Conservation (phyloP, 2,888 invertebrate species). For the Leistus spinibarbis region DNA sequence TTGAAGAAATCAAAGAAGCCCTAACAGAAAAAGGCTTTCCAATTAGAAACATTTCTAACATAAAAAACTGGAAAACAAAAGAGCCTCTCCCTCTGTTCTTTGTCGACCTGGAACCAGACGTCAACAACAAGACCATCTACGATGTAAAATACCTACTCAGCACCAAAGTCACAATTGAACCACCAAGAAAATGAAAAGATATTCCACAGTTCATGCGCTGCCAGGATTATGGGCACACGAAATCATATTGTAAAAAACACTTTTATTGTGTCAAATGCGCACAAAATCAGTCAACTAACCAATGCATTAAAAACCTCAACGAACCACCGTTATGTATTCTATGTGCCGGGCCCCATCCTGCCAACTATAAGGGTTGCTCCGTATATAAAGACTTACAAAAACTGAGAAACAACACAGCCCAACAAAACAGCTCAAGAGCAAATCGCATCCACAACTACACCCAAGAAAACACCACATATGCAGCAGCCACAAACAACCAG, state of each 20-base stretch:
- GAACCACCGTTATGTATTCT: constrained; percentile 25
- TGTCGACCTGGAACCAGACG: constrained; percentile 32
- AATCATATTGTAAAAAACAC: constrained; percentile 39
- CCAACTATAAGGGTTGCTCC: constrained; percentile 36
- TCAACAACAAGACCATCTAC: constrained; percentile 16
- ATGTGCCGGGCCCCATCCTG: constrained; percentile 36
- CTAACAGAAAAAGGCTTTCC: constrained; percentile 1
- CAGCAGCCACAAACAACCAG: constrained; percentile 24
- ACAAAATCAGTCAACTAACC: constrained; percentile 32
- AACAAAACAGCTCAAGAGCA: no score
- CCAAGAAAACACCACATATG: no score
- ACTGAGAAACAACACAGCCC: no score
- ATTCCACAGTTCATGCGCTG: constrained; percentile 37
- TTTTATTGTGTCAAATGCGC: constrained; percentile 41
- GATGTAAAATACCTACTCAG: background rate
- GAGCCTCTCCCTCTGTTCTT: constrained; percentile 14
- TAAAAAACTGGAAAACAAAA: constrained; percentile 3
- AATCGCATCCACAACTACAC: no score
- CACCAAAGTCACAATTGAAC: constrained; percentile 34
- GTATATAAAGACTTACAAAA: constrained; percentile 41
- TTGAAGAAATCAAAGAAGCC: constrained; percentile 10
- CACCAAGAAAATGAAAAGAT: constrained; percentile 30
- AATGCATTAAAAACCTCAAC: constrained; percentile 34
- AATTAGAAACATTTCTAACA: constrained; percentile 11
- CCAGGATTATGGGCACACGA: constrained; percentile 41